Base-by-base conservation (phyloP, 1,140 invertebrate genomes). In the Drosophila bocki region DNA sequence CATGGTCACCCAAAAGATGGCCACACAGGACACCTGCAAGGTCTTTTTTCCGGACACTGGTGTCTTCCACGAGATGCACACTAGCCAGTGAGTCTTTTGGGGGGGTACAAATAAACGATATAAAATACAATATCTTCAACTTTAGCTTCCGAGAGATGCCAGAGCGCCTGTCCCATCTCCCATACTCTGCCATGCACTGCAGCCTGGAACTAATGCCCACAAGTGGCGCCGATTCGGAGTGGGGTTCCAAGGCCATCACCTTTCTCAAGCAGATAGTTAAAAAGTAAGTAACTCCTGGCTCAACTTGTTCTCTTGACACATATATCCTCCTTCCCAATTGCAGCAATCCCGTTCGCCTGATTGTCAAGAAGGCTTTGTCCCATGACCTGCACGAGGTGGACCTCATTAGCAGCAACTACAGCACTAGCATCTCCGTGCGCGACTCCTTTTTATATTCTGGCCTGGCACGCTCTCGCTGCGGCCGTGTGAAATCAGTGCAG, bases 381-480 rank as follows among this genome's bases (percentile, higher is more conserved):
- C 7, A 35, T 26, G 32, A 56, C 7, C 9, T 35, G 7, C 59
- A 65, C 13, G 79, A 84, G n/a, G 81, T 92, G 22, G 88, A 92
- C 51, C 56, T 92, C 0, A 50, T 78, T 0, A 72, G 61, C 8
- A 53, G 7, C 19, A 82, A 88, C 32, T 59, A 64, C 15, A 57
- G 47, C 1, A 53, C 65, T 0, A 29, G 39, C 0, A 86, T 86
- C 45, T 92, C 90, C 7, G 48, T 92, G 4, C 80, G 81, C 1
- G 83, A 92, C 11, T 54, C 91, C 58, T 91, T 92, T 78, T 74
- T 92, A 70, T 92, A 92, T 48, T 63, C 90, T 6, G 91, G 87
- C 42, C 33, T 86, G 72, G 91, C 86, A 29, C 58, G 61, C 15
- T 37, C 48, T 8, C 42, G 56, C 13, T 29, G 29, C n/a, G 50